phyloP scores from a whole-genome alignment of 2,113 vertebrate genomes.

The Dasyornis broadbenti region DNA sequence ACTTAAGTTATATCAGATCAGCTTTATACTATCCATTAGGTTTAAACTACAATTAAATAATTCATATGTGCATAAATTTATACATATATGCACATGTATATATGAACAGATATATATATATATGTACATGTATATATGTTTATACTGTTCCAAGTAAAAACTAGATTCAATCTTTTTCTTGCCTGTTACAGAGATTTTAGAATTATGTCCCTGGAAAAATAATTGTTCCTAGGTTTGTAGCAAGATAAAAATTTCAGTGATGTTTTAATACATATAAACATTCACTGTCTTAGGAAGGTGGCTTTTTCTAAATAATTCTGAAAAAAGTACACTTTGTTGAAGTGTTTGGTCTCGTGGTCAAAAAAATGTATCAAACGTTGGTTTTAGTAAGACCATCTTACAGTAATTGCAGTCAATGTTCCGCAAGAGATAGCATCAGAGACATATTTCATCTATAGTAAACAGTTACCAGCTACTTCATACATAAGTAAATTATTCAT shows the following conservation, averaged over 20 bases:
- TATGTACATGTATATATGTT: neutral
- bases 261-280: neutral
- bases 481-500: slow-evolving; percentile 6
- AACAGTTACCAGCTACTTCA: neutral
- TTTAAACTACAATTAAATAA: neutral
- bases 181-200: neutral
- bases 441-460: neutral
- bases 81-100: neutral
- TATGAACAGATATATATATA: no score
- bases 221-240: neutral
- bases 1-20: neutral
- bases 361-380: neutral
- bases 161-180: neutral
- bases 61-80: neutral
- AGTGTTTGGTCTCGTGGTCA: neutral
- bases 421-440: neutral
- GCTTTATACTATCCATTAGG: neutral
- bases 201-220: neutral
- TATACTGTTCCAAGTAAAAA: neutral
- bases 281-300: neutral
- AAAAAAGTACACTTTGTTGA: neutral
- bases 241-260: neutral
- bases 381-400: neutral
- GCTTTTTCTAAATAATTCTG: neutral
- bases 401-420: neutral